Evolutionary conservation across 1,140 invertebrate species (phyloP).

Genomic region (Drosophila virilis): DNA sequence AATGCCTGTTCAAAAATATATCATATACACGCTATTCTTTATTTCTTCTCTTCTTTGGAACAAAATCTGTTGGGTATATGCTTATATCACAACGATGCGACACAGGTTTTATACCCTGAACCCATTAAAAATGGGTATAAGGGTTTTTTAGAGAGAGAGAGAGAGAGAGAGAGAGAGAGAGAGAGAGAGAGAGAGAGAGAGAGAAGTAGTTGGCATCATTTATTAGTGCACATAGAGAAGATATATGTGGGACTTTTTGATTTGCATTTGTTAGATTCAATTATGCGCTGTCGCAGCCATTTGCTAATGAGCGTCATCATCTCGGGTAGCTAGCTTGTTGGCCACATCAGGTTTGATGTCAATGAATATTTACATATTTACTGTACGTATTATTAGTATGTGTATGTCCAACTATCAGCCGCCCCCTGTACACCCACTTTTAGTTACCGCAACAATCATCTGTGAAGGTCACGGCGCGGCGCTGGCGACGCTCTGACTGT

Average conservation of each 20-base stretch:
- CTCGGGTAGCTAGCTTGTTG: constrained; percentile 34
- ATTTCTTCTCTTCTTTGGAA: too few species aligned
- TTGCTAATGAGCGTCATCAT: constrained; percentile 49
- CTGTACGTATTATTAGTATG: constrained; percentile 1
- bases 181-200: too few species aligned
- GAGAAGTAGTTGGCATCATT: too few species aligned
- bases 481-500: constrained; percentile 29
- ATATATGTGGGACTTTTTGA: constrained; percentile 2
- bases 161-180: too few species aligned
- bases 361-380: not conserved
- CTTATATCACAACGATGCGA: too few species aligned
- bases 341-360: constrained; percentile 18
- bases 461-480: constrained; percentile 53
- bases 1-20: too few species aligned
- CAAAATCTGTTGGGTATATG: too few species aligned
- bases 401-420: not conserved
- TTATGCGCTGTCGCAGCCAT: constrained; percentile 36
- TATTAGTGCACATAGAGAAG: not conserved
- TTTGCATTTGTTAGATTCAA: constrained; percentile 46
- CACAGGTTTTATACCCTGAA: too few species aligned
- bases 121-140: too few species aligned
- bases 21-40: too few species aligned
- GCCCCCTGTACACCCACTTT: not conserved
- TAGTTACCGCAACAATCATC: constrained; percentile 29
- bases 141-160: too few species aligned